Percentiles rank a stretch among this genome's conserved stretches.
Conservation (phyloP, 2,888 invertebrate genomes). For the Lumbricus terrestris region DNA sequence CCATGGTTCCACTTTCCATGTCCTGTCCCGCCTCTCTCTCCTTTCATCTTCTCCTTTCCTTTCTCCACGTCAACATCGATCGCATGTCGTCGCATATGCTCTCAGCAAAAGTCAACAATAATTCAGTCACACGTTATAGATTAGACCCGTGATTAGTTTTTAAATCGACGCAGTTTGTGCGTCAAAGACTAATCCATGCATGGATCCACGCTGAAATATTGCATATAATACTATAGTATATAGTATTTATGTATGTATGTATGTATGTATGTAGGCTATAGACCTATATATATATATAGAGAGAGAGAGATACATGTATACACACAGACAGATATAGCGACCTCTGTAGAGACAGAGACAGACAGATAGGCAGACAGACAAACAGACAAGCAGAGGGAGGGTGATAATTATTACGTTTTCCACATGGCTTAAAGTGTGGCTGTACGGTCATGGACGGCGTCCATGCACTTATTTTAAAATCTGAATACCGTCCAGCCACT, state of each 20-base stretch:
- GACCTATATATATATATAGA: neutral
- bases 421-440: no score
- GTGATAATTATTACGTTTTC: no score
- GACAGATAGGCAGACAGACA: no score
- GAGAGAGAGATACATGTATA: no score
- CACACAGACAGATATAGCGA: no score
- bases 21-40: neutral
- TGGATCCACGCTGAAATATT: neutral
- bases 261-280: no score
- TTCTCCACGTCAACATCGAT: neutral
- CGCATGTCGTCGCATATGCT: neutral
- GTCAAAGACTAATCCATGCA: neutral
- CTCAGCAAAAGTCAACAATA: neutral
- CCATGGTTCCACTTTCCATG: neutral
- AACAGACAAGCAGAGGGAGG: no score
- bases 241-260: no score
- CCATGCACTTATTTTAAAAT: no score
- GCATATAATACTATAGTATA: neutral
- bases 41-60: neutral
- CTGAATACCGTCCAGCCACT: no score
- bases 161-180: neutral
- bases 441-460: no score
- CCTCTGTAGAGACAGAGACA: no score
- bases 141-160: neutral
- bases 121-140: neutral